phyloP scores from a whole-genome alignment of 37 sponge, comb jelly and placozoan species.

The Geodia barretti region DNA sequence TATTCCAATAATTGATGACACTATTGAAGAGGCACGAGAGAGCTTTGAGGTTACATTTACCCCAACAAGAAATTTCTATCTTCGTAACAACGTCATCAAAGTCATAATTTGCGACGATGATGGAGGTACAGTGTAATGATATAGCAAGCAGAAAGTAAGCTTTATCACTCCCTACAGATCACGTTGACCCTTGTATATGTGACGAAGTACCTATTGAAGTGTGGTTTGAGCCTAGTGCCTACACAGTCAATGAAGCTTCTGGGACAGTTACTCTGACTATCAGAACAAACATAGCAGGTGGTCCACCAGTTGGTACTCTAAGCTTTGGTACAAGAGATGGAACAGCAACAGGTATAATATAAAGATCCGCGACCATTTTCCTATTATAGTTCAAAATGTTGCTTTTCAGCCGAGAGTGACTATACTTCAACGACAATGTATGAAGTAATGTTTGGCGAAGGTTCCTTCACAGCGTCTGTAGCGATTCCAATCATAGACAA shows the following conservation, averaged over 20 bases:
- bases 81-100: neutral
- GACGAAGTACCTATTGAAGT: no score
- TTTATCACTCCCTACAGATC: no score
- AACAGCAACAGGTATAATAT: constrained; percentile 11
- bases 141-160: no score
- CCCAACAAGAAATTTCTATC: neutral
- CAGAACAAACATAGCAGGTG: neutral
- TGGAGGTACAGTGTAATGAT: no score
- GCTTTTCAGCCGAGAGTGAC: neutral
- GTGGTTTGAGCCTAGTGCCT: neutral
- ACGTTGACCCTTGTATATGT: no score
- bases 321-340: neutral
- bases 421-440: neutral
- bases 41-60: neutral
- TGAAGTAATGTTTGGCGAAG: neutral
- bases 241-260: neutral
- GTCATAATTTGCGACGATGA: neutral
- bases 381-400: no score
- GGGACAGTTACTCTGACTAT: neutral
- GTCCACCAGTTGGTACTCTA: neutral
- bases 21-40: neutral
- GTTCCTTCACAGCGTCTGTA: neutral
- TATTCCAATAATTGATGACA: neutral
- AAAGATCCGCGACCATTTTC: no score
- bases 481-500: neutral